Evolutionary conservation across 1,140 invertebrate genomes (phyloP), one percentile per base, ranked within the genome.

Genomic region (Drosophila triauraria): DNA sequence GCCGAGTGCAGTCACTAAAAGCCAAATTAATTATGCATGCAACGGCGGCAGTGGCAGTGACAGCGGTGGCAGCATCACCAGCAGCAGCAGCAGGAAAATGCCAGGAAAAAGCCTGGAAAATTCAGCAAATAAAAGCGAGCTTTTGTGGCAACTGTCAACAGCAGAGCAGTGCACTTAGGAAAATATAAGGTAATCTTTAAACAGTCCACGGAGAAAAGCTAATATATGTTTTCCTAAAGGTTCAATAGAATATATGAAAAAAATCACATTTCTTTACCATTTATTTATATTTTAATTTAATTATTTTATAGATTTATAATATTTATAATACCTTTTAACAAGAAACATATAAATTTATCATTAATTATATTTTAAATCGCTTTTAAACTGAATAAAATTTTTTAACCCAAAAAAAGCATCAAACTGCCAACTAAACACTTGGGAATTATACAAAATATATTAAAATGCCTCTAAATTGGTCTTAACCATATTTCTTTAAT

Each of bases 21-120:
- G 85, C 85, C 71, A 90, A 90, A 90, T 90, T 90, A 90, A 90
- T 90, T 90, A 90, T 90, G 85, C 85, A 90, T 90, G 75, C 85
- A 71, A 42, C 51, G 69, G 53, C 53, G 48, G 51, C 51, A 80
- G 13, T 46, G 62, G 27, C 44, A 72, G 47, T 78, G 76, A 72
- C 69, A 67, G 50, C 68, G 30, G 25, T 60, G 56, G 42, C 60
- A 65, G 68, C 50, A 58, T 40, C 46, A 53, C 43, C 43, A 53
- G 32, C 57, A 68, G 58, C 47, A 65, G 8, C 8, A 32, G 8
- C 32, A 35, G 32, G 32, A 35, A 35, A 35, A 35, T 35, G 32
- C 32, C 32, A 35, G 32, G 32, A 64, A 68, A 72, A 48, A 40
- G 38, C 15, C 47, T 47, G 54, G 35, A 79, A 78, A 78, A 44